phyloP scores from a whole-genome alignment of 92 coral and sea anemone species.

The Parazoanthus swiftii region DNA sequence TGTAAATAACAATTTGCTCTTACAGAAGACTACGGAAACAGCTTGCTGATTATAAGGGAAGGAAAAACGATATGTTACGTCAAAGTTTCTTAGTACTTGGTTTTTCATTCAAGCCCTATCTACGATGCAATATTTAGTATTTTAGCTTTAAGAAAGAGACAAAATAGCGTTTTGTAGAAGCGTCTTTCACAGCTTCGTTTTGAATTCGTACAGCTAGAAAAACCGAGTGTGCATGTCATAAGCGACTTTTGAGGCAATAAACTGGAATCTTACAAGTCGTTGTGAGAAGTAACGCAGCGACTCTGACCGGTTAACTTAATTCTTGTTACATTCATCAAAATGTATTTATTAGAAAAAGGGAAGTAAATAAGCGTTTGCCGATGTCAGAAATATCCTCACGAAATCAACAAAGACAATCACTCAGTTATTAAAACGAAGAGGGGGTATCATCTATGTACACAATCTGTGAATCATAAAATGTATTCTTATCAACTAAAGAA shows the following conservation, averaged over 20 bases:
- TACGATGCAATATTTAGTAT: not conserved
- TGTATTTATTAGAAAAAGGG: not conserved
- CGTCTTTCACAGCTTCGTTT: not conserved
- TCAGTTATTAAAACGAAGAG: constrained; percentile 14
- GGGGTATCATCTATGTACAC: not conserved
- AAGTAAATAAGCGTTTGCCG: constrained; percentile 15
- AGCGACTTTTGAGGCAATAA: not conserved
- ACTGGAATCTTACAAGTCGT: not conserved
- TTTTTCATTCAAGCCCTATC: not conserved
- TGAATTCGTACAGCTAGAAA: not conserved
- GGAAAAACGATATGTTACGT: no score
- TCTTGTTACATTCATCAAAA: not conserved
- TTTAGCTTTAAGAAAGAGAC: no score
- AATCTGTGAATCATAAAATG: not conserved
- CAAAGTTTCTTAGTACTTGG: not conserved
- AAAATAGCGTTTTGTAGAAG: not conserved
- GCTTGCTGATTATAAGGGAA: not conserved
- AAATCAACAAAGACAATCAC: not conserved
- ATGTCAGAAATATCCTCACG: constrained; percentile 9
- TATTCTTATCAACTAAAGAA: not conserved
- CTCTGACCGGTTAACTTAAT: not conserved
- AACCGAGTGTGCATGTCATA: not conserved
- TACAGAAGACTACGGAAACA: not conserved
- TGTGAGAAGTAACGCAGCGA: not conserved
- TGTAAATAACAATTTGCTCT: not conserved